phyloP scores from a whole-genome alignment of 2,797 vertebrate species.

The Coendou prehensilis region DNA sequence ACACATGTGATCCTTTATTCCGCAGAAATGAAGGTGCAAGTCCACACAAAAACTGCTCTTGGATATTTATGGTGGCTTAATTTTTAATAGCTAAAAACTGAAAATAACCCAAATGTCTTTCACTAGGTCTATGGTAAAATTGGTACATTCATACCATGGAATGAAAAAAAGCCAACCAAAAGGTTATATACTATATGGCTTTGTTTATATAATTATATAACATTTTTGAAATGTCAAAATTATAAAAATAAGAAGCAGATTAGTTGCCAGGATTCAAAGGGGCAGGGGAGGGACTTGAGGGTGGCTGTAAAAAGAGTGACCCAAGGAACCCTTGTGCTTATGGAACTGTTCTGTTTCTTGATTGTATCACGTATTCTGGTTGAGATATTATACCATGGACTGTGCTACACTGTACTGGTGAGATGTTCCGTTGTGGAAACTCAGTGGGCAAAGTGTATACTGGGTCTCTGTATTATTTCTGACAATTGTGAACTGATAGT shows the following conservation, averaged over 20 bases:
- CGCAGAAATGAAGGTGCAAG: neutral
- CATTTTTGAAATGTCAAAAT: conserved; percentile 54
- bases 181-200: neutral
- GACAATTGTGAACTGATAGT: neutral
- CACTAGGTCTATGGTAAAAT: neutral
- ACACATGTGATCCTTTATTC: neutral
- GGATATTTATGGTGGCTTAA: neutral
- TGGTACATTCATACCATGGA: neutral
- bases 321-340: neutral
- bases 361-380: neutral
- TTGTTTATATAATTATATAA: conserved; percentile 43
- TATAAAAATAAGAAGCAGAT: neutral
- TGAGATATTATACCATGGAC: neutral
- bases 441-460: neutral
- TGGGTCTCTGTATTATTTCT: neutral
- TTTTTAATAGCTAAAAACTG: conserved; percentile 14
- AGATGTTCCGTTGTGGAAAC: neutral
- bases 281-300: neutral
- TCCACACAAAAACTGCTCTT: neutral
- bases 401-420: neutral
- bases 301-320: neutral
- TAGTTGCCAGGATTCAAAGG: neutral
- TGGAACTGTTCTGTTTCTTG: neutral
- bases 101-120: conserved; percentile 3
- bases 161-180: conserved; percentile 3